A percentile compares a stretch with the other conserved stretches of the same genome.
Conservation (phyloP, 2,797 vertebrate species). For the Girardinus metallicus region DNA sequence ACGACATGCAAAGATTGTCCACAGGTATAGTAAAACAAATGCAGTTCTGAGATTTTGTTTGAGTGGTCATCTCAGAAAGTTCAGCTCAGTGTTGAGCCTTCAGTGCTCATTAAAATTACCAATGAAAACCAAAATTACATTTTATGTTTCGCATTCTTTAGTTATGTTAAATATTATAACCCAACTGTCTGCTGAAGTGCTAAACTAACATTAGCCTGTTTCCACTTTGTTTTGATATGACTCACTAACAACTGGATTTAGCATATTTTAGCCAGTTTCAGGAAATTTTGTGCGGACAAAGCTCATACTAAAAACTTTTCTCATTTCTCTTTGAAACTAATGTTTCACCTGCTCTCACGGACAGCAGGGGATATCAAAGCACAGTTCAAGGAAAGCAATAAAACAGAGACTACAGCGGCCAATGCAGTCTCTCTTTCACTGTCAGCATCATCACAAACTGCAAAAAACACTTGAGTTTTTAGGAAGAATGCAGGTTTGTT, state of each 20-base stretch:
- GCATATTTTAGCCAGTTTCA: not conserved
- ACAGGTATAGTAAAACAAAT: not conserved
- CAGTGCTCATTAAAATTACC: not conserved
- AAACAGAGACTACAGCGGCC: not conserved
- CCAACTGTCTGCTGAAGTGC: not conserved
- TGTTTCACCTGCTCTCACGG: not conserved
- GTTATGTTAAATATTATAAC: not conserved
- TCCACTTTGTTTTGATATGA: not conserved
- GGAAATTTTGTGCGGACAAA: not conserved
- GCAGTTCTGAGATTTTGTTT: not conserved
- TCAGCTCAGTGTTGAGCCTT: not conserved
- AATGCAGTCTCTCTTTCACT: not conserved
- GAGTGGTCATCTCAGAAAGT: too few species aligned
- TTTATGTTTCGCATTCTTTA: not conserved
- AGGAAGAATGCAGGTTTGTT: not conserved
- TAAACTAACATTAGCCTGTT: not conserved
- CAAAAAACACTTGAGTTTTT: not conserved
- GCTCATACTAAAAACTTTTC: not conserved
- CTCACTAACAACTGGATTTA: not conserved
- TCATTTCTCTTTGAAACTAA: not conserved
- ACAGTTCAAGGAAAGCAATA: too few species aligned
- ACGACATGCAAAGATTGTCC: slow-evolving; percentile 23
- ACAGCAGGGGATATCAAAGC: not conserved
- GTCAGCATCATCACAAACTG: not conserved
- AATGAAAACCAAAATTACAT: not conserved